These are phyloP conservation scores for Phaethon lepturus DNA, from an alignment of 2,113 vertebrate species.

Conservation along the genomic window DNA sequence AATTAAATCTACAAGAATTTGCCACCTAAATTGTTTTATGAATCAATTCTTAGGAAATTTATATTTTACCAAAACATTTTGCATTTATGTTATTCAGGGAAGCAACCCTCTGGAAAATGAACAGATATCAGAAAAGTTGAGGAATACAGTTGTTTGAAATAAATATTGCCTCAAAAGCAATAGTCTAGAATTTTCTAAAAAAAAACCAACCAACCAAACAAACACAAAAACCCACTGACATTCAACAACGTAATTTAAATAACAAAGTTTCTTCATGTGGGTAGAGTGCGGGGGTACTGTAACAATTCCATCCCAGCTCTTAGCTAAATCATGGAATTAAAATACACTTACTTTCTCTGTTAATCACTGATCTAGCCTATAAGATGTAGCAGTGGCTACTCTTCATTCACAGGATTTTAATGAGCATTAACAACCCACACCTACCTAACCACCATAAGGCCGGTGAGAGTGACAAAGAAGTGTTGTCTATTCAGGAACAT, in stretches of 20 bases:
- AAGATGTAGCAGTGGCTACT: background rate
- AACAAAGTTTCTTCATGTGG: background rate
- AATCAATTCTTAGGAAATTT: background rate
- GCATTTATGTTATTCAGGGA: background rate
- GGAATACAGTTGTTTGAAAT: background rate
- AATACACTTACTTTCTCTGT: background rate
- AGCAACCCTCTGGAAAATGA: background rate
- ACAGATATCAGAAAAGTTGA: background rate
- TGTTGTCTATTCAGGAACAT: fast-evolving
- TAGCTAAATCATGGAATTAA: background rate
- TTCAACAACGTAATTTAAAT: background rate
- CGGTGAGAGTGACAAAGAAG: background rate
- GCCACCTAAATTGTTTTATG: background rate
- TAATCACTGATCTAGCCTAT: background rate
- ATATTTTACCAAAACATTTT: background rate
- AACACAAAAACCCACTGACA: background rate
- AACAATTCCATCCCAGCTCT: background rate
- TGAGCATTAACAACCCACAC: background rate
- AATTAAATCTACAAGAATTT: background rate
- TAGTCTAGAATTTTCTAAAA: background rate
- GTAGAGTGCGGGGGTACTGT: background rate
- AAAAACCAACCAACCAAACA: no score
- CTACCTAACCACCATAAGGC: background rate
- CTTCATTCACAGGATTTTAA: background rate
- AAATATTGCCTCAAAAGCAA: background rate